phyloP scores from a whole-genome alignment of 2,888 invertebrate genomes.

The Helobdella robusta region DNA sequence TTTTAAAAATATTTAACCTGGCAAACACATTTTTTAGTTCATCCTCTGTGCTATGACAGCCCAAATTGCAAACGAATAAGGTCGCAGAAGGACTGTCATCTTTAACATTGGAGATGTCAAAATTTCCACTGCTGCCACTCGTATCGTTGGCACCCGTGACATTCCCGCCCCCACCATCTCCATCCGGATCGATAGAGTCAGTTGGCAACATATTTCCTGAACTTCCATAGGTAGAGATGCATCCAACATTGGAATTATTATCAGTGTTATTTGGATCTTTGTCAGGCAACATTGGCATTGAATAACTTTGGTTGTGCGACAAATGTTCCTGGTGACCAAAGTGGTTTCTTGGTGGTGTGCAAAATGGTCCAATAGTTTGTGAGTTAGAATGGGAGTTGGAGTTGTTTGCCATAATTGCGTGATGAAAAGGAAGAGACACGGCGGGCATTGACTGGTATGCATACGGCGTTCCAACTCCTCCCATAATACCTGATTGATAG shows the following conservation, averaged over 20 bases:
- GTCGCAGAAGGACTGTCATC: no score
- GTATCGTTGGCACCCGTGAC: no score
- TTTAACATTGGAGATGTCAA: no score
- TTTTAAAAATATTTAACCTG: conserved; percentile 59
- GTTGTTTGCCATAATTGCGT: background rate
- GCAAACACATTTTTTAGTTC: conserved; percentile 95
- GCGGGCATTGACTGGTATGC: background rate
- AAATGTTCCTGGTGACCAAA: background rate
- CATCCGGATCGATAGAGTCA: no score
- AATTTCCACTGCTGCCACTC: no score
- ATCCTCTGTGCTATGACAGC: conserved; percentile 93
- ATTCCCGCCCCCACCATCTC: no score
- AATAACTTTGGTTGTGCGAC: no score
- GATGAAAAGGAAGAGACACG: background rate
- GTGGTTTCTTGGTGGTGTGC: background rate
- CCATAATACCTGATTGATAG: conserved; percentile 2
- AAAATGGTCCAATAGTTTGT: background rate
- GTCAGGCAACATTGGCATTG: no score
- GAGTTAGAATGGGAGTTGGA: background rate
- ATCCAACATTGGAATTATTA: no score
- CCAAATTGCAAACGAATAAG: conserved; percentile 94
- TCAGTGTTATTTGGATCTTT: no score
- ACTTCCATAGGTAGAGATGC: no score
- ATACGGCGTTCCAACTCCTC: background rate
- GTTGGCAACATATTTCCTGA: no score